phyloP scores from a whole-genome alignment of 2,888 invertebrate species.

The Drosophila borealis region DNA sequence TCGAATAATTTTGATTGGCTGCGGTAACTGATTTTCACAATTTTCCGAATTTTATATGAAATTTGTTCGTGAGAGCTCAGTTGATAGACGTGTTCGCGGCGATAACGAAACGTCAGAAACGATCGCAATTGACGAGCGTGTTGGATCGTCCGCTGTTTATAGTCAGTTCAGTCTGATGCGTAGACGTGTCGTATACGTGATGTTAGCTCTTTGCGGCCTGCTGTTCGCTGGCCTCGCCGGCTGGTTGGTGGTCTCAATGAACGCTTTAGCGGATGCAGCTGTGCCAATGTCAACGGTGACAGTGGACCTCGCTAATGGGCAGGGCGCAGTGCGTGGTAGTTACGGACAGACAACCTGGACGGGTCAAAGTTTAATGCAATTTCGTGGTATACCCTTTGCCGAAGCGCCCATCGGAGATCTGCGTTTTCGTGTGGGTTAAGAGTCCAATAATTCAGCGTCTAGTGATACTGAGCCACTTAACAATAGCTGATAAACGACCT shows the following conservation, averaged over 20 bases:
- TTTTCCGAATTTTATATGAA: neutral
- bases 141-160: conserved; percentile 1
- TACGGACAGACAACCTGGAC: conserved; percentile 78
- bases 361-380: conserved; percentile 78
- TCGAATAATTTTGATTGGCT: neutral
- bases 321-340: conserved; percentile 78
- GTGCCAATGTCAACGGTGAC: conserved; percentile 26
- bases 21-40: conserved; percentile 14
- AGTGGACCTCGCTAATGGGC: conserved; percentile 63
- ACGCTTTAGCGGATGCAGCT: conserved; percentile 22
- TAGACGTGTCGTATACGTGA: conserved; percentile 62
- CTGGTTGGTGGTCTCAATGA: conserved; percentile 48
- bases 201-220: conserved; percentile 58
- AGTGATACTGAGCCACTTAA: conserved; percentile 2
- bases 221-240: conserved; percentile 32
- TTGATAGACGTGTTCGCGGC: conserved; percentile 11
- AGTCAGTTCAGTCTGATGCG: conserved; percentile 52
- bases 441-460: conserved; percentile 9
- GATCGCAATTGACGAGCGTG: conserved; percentile 12
- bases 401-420: conserved; percentile 77
- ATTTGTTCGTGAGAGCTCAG: conserved; percentile 2
- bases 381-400: conserved; percentile 83
- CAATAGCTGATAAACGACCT: conserved; percentile 26
- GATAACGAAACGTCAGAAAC: conserved; percentile 41
- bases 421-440: conserved; percentile 78